Evolutionary conservation across 2,113 vertebrate genomes (phyloP).

Genomic region (Rhinoptilus africanus): DNA sequence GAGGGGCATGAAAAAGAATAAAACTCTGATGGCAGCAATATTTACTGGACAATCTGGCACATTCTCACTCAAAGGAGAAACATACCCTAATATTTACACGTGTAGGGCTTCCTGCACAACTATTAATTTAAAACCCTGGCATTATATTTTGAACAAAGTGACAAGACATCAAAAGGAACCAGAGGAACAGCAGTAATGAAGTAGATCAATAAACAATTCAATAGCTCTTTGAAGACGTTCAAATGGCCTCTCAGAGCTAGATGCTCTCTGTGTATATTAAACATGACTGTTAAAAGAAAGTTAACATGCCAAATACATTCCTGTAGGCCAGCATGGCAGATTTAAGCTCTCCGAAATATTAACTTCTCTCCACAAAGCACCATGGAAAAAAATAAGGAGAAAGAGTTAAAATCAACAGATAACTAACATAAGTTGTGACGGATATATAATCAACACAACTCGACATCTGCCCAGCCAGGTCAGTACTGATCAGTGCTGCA

Average conservation of each 20-base stretch:
- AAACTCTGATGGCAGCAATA: not conserved
- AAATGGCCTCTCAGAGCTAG: constrained; percentile 6
- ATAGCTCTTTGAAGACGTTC: constrained; percentile 18
- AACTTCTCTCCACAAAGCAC: not conserved
- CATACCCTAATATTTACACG: constrained; percentile 22
- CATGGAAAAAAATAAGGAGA: not conserved
- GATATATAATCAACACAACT: not conserved
- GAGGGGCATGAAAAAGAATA: not conserved
- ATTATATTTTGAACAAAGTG: constrained; percentile 12
- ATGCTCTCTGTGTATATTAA: not conserved
- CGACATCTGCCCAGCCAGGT: not conserved
- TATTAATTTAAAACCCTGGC: constrained; percentile 23
- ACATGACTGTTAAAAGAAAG: not conserved
- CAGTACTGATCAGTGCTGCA: not conserved
- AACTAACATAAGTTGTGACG: not conserved
- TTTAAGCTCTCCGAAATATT: not conserved
- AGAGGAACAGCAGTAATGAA: constrained; percentile 35
- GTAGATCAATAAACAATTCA: constrained; percentile 45
- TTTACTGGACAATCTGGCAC: not conserved
- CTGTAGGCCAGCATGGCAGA: not conserved
- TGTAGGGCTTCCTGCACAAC: not conserved
- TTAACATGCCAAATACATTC: not conserved
- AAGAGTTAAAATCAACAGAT: not conserved
- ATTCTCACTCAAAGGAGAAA: constrained; percentile 21
- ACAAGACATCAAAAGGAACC: constrained; percentile 38